These are phyloP conservation scores for Uromys caudimaculatus DNA, from an alignment of 2,797 vertebrate genomes.

Conservation along the genomic window DNA sequence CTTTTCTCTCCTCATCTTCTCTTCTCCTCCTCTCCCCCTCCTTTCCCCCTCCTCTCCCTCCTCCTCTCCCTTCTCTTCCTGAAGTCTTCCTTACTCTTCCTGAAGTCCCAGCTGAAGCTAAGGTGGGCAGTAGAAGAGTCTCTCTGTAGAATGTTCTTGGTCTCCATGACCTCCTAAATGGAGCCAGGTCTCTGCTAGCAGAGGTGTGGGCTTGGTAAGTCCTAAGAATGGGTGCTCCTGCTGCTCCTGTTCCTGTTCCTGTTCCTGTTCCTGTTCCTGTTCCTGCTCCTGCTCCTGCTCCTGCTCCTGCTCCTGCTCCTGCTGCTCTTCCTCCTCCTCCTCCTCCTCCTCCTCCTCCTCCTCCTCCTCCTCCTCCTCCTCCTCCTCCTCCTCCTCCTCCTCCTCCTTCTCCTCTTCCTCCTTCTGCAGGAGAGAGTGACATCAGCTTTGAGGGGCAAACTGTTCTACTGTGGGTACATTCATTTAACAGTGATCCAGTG, in stretches of 20 bases:
- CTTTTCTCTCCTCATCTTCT: neutral
- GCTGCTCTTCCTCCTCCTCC: too few relatives aligned
- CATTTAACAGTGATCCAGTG: neutral
- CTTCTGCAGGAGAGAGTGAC: neutral
- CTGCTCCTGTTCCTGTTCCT: too few relatives aligned
- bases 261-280: too few relatives aligned
- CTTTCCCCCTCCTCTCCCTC: neutral
- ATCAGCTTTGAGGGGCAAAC: neutral
- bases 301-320: neutral
- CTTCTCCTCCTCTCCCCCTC: too few relatives aligned
- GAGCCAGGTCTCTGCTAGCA: neutral
- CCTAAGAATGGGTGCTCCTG: neutral
- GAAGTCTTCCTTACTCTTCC: neutral
- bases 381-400: too few relatives aligned
- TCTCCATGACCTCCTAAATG: neutral
- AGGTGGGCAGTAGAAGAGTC: accelerated
- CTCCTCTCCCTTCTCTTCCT: too few relatives aligned
- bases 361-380: too few relatives aligned
- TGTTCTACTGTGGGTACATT: neutral
- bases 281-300: too few relatives aligned
- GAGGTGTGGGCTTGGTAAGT: neutral
- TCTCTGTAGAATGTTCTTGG: neutral
- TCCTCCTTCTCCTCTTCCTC: neutral
- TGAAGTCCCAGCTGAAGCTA: neutral
- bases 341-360: too few relatives aligned